phyloP scores from a whole-genome alignment of 2,113 vertebrate genomes.

The Dipodomys ordii region DNA sequence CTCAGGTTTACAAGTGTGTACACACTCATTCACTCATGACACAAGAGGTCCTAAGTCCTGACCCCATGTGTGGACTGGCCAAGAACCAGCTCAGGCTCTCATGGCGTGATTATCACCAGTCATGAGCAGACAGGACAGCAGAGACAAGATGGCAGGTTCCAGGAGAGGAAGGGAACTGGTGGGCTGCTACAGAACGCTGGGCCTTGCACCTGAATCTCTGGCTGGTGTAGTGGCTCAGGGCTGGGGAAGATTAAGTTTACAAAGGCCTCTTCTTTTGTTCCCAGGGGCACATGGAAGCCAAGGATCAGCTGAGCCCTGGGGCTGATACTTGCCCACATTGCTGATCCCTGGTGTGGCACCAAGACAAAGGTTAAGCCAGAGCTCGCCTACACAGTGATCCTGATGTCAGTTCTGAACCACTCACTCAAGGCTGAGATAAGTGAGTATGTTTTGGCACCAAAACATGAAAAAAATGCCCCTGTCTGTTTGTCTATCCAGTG shows the following conservation, averaged over 20 bases:
- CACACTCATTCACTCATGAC: not conserved
- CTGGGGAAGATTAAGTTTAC: conserved; percentile 10
- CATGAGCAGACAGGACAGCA: not conserved
- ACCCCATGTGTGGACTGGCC: not conserved
- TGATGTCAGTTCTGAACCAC: conserved; percentile 71
- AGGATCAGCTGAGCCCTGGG: conserved; percentile 56
- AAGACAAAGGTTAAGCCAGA: conserved; percentile 32
- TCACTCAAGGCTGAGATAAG: conserved; percentile 61
- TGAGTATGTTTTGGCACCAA: conserved; percentile 67
- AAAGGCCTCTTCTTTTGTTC: conserved; percentile 49
- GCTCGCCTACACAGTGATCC: conserved; percentile 57
- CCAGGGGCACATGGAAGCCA: conserved; percentile 60
- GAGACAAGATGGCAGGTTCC: not conserved
- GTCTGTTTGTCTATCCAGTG: not conserved
- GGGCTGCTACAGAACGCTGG: not conserved
- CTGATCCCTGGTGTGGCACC: conserved; percentile 52
- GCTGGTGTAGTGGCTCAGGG: not conserved
- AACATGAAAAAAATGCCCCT: not conserved
- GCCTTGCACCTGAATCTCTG: not conserved
- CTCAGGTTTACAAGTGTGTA: conserved; percentile 35
- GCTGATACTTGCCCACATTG: conserved; percentile 36
- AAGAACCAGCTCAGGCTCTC: not conserved
- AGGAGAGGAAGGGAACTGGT: not conserved
- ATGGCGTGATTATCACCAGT: not conserved
- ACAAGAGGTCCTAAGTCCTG: not conserved